Percentiles rank a stretch among this genome's conserved stretches.
Evolutionary conservation across 1,140 invertebrate genomes (phyloP).

Genomic region (Leptinotarsa defecta): DNA sequence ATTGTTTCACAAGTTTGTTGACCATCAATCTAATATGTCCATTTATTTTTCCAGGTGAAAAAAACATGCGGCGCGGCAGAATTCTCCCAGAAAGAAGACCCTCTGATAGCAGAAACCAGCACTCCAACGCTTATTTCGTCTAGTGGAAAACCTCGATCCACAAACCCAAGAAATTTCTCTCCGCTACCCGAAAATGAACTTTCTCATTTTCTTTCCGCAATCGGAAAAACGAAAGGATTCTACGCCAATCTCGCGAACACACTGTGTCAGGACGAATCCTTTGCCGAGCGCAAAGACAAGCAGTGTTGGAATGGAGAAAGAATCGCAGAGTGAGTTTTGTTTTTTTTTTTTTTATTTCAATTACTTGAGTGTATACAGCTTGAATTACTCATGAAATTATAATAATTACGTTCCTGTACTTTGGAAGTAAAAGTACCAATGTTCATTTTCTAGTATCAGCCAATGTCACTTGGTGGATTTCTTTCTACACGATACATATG

Average conservation of each 20-base stretch:
- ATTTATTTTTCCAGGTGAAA: constrained; percentile 57
- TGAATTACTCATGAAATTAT: no score
- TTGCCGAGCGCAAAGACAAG: constrained; percentile 62
- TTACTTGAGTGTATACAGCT: no score
- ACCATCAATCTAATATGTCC: no score
- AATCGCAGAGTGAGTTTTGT: constrained; percentile 73
- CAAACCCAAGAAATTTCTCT: constrained; percentile 36
- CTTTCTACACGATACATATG: no score
- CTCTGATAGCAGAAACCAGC: constrained; percentile 46
- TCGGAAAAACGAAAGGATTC: constrained; percentile 70
- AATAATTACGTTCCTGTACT: no score
- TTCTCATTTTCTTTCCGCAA: constrained; percentile 67
- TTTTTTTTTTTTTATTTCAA: background rate
- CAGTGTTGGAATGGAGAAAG: constrained; percentile 78
- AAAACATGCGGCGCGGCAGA: constrained; percentile 59
- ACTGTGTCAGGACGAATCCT: constrained; percentile 67
- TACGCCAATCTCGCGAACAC: constrained; percentile 71
- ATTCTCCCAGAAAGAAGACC: constrained; percentile 51
- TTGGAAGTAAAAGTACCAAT: no score
- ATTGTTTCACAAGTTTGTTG: no score
- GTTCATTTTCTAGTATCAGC: no score
- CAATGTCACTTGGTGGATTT: no score
- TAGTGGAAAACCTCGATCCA: constrained; percentile 28
- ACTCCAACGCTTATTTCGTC: constrained; percentile 36
- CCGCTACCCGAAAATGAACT: constrained; percentile 61